These are phyloP conservation scores for Oreochromis grahami DNA, from an alignment of 2,797 vertebrate species.

Conservation along the genomic window DNA sequence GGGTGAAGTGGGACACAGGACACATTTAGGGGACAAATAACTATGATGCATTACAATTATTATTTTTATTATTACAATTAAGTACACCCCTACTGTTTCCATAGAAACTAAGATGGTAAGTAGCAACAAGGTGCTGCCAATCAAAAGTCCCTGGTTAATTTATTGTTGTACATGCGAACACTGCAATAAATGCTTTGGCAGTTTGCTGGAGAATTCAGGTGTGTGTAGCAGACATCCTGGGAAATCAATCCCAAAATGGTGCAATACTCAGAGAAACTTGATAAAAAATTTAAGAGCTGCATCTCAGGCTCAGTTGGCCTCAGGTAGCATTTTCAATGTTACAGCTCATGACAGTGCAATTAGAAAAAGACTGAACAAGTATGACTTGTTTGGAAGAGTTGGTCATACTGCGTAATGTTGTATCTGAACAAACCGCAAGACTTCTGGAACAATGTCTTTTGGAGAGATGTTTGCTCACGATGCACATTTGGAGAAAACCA, in stretches of 20 bases:
- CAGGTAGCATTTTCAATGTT: not conserved
- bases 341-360: not conserved
- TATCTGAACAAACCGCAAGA: not conserved
- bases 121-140: too few relatives aligned
- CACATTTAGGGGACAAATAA: not conserved
- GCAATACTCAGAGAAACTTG: not conserved
- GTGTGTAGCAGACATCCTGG: not conserved
- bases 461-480: not conserved
- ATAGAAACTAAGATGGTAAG: too few relatives aligned
- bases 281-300: not conserved
- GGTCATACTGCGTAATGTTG: not conserved
- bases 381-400: not conserved
- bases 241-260: not conserved
- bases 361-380: not conserved
- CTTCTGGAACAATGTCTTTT: not conserved
- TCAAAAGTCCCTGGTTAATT: too few relatives aligned
- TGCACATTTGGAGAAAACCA: not conserved
- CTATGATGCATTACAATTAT: not conserved
- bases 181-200: not conserved
- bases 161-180: not conserved
- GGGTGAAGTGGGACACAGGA: not conserved
- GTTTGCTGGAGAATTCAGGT: not conserved
- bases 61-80: too few relatives aligned
- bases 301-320: not conserved
- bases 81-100: too few relatives aligned